These are phyloP conservation scores for Chunga burmeisteri DNA, from an alignment of 2,113 vertebrate species.

Conservation along the genomic window DNA sequence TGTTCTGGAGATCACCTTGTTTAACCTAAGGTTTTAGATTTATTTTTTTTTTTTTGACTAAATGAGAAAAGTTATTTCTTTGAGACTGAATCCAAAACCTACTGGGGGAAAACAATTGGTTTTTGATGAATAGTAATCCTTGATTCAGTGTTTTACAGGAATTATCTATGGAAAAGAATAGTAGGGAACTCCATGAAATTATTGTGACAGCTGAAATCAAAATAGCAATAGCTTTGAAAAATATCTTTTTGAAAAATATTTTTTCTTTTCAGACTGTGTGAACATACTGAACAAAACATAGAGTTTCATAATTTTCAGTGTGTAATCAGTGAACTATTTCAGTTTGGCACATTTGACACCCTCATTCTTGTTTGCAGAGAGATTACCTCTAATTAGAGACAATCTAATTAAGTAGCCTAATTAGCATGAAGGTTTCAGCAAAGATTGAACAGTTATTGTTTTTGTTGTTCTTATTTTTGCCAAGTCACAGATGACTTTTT, in stretches of 20 bases:
- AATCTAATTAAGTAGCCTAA: constrained; percentile 6
- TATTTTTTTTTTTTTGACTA: neutral
- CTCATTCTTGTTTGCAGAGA: constrained; percentile 36
- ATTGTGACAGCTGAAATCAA: constrained; percentile 46
- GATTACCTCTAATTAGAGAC: constrained; percentile 20
- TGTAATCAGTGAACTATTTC: neutral
- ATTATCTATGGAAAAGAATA: constrained; percentile 21
- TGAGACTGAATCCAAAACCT: neutral
- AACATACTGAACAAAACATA: neutral
- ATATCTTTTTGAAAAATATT: neutral
- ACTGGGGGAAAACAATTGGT: neutral
- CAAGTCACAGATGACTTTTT: neutral
- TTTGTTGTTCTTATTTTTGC: neutral
- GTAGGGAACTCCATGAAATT: constrained; percentile 37
- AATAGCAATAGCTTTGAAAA: neutral
- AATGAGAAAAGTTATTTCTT: neutral
- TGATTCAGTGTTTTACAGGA: neutral
- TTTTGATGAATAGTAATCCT: neutral
- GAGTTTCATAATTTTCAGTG: neutral
- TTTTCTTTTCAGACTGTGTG: neutral
- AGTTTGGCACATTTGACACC: neutral
- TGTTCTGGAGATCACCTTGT: neutral
- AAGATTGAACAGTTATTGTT: neutral
- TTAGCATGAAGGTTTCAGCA: neutral
- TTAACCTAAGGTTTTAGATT: neutral